A percentile compares a stretch with the other conserved stretches of the same genome.
phyloP scores from a whole-genome alignment of 30 jellyfish, hydroid and myxozoan species.

The Pelagia noctiluca region DNA sequence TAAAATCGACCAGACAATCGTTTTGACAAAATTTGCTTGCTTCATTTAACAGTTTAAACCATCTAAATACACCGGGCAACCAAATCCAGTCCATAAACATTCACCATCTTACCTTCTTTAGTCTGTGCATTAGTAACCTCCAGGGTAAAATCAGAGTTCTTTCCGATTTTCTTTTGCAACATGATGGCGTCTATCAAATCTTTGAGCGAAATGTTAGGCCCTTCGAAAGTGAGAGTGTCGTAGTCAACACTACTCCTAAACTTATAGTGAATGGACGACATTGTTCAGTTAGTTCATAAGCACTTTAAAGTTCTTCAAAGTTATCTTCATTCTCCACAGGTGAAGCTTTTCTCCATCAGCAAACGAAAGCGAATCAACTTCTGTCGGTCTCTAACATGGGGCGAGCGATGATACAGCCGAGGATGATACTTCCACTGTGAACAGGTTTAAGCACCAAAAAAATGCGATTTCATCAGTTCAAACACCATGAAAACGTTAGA shows the following conservation, averaged over 20 bases:
- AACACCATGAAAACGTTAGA: no score
- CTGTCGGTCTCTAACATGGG: no score
- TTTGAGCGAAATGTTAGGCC: constrained; percentile 92
- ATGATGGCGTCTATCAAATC: constrained; percentile 95
- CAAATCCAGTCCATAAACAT: not conserved
- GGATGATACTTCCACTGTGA: no score
- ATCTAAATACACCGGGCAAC: not conserved
- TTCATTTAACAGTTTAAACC: not conserved
- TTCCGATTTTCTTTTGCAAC: constrained; percentile 90
- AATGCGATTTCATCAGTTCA: no score
- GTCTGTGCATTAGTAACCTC: constrained; percentile 98
- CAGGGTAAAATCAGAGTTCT: constrained; percentile 92
- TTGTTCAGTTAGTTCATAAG: constrained; percentile 53
- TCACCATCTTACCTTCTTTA: constrained; percentile 87
- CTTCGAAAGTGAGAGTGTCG: constrained; percentile 95
- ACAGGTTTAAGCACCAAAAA: no score
- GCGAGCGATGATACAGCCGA: no score
- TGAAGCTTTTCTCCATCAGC: no score
- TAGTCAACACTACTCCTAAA: constrained; percentile 98
- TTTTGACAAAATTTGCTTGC: not conserved
- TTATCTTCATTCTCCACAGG: no score
- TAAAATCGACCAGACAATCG: no score
- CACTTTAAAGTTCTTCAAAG: not conserved
- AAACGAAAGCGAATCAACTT: no score
- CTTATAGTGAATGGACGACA: constrained; percentile 98